A percentile compares a stretch with the other conserved stretches of the same genome.
phyloP scores from a whole-genome alignment of 2,797 vertebrate species.

The Mus caroli region DNA sequence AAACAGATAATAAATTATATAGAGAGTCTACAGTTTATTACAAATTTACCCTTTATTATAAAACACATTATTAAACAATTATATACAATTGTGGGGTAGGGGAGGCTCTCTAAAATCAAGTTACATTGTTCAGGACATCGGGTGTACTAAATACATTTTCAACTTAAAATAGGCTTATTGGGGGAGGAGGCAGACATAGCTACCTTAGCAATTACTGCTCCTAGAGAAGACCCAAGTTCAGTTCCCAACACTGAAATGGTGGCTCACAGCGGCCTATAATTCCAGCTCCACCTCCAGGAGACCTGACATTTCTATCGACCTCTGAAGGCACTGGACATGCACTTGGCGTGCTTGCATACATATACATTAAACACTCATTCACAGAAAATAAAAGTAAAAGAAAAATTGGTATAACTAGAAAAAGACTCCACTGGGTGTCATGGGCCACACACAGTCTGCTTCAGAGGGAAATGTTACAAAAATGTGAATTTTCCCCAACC shows the following conservation, averaged over 20 bases:
- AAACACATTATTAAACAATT: not conserved
- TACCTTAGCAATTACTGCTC: not conserved
- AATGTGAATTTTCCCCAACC: not conserved
- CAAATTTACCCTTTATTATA: not conserved
- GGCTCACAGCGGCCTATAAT: not conserved
- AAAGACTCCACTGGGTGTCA: not conserved
- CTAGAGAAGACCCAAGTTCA: not conserved
- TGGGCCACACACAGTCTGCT: not conserved
- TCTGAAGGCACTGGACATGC: not conserved
- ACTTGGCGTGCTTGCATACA: not conserved
- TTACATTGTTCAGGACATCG: not conserved
- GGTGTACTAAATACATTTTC: not conserved
- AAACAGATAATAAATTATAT: not conserved
- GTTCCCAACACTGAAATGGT: not conserved
- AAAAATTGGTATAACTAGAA: not conserved
- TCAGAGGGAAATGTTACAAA: not conserved
- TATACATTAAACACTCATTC: not conserved
- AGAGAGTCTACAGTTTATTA: not conserved
- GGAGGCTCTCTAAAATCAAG: not conserved
- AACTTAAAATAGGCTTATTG: not conserved
- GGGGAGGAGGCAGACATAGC: not conserved
- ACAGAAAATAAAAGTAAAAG: not conserved
- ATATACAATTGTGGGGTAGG: not conserved
- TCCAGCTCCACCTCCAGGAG: not conserved
- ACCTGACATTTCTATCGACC: not conserved